These are phyloP conservation scores for Fulica atra DNA, from an alignment of 2,113 vertebrate species.

Conservation along the genomic window DNA sequence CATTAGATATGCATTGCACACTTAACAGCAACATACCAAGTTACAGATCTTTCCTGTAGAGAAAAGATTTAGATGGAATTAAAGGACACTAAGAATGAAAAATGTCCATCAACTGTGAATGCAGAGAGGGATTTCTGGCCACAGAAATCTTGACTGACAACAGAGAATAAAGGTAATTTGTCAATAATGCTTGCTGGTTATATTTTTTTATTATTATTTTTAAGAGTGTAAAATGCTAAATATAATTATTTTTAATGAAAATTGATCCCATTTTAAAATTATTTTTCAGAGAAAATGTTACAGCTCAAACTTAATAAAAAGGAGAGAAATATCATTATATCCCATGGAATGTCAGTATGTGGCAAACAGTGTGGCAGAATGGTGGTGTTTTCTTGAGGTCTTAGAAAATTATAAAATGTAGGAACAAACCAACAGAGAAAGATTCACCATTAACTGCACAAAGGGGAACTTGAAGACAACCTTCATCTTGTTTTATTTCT, in stretches of 20 bases:
- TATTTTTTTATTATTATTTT: neutral
- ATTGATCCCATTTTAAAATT: neutral
- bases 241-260: neutral
- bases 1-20: neutral
- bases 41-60: neutral
- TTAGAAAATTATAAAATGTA: neutral
- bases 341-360: neutral
- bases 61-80: neutral
- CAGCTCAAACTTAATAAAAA: neutral
- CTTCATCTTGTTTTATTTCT: neutral
- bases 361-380: neutral
- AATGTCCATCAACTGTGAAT: neutral
- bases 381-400: neutral
- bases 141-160: neutral
- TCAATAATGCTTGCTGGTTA: neutral
- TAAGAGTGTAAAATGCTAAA: neutral
- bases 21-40: neutral
- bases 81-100: neutral
- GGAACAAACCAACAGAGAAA: neutral
- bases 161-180: neutral
- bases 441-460: neutral
- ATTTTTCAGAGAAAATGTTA: neutral
- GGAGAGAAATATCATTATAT: neutral
- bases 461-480: neutral
- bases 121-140: neutral